Base-by-base conservation (phyloP, 2,888 invertebrate genomes). In the Alitta virens region DNA sequence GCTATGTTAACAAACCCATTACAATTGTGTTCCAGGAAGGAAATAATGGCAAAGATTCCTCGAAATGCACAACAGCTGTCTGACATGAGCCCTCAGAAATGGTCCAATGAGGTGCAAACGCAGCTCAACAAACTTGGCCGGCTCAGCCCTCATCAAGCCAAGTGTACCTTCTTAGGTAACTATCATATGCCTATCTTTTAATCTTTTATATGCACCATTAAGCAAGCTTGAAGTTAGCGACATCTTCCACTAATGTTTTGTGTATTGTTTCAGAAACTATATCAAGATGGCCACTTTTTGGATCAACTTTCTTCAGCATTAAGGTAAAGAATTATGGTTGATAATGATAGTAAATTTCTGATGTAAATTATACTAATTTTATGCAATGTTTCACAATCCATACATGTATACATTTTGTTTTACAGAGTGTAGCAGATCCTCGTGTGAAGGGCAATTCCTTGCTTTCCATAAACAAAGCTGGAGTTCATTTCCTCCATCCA, bases 251-350 rank as follows among this genome's bases (percentile, higher is more conserved):
- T n/a, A n/a, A n/a, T n/a, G n/a, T n/a, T n/a, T n/a, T n/a, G n/a
- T 18, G 42, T 26, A 9, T 33, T 23, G 33, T 80, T 85, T 56
- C 85, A 88, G 92, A 94, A 86, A 91, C 95, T 57, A 83, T 98
- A 27, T 92, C 94, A 69, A 89, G 91, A 75, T 98, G 97, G 97
- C 91, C 93, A 52, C 85, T 98, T 61, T 98, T 98, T 85, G 98
- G 98, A 18, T 95, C 96, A 67, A 95, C 95, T 72, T 97, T 98
- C 88, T 99, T 97, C 85, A 92, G 94, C 18, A 93, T 97, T 59
- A 94, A 81, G 74, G 84, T 84, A 72, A 71, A 71, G 5, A 5
- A 33, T 33, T 7, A 33, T 7, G 12, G 5, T 33, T 33, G 7
- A 33, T 33, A 33, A 33, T 7, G 12, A 7, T 33, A 33, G 33